These are phyloP conservation scores for Arizona elegans DNA, from an alignment of 2,113 vertebrate species.

Conservation along the genomic window DNA sequence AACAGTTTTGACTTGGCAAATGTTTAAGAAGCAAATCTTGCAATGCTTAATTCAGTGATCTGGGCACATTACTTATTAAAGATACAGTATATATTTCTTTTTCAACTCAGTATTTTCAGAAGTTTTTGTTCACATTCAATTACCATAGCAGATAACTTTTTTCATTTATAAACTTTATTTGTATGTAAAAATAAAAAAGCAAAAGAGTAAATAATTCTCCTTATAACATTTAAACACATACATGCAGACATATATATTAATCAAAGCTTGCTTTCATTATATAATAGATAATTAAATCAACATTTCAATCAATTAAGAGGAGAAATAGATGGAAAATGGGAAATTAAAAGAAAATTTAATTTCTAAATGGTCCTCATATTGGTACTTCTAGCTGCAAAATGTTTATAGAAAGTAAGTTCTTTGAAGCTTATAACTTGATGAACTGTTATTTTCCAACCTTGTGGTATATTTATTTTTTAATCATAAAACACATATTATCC, in stretches of 20 bases:
- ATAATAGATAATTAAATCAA: not conserved
- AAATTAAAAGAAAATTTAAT: not conserved
- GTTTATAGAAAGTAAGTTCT: not conserved
- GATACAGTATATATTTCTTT: not conserved
- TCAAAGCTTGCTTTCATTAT: not conserved
- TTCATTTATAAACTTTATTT: not conserved
- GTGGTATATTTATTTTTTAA: not conserved
- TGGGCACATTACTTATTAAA: not conserved
- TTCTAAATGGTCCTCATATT: not conserved
- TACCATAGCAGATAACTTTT: not conserved
- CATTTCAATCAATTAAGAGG: not conserved
- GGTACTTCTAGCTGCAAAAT: not conserved
- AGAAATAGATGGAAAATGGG: not conserved
- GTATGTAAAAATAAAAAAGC: not conserved
- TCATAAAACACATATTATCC: not conserved
- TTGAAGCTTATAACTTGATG: not conserved
- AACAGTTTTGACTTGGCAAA: not conserved
- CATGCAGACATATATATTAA: not conserved
- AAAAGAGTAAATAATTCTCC: not conserved
- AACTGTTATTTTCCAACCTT: not conserved
- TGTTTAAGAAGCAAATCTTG: not conserved
- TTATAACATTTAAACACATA: not conserved
- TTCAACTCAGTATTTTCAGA: not conserved
- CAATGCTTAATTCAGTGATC: not conserved
- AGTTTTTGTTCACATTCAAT: not conserved